These are phyloP conservation scores for Protobothrops mucrosquamatus DNA, from an alignment of 2,113 vertebrate genomes.

Conservation along the genomic window DNA sequence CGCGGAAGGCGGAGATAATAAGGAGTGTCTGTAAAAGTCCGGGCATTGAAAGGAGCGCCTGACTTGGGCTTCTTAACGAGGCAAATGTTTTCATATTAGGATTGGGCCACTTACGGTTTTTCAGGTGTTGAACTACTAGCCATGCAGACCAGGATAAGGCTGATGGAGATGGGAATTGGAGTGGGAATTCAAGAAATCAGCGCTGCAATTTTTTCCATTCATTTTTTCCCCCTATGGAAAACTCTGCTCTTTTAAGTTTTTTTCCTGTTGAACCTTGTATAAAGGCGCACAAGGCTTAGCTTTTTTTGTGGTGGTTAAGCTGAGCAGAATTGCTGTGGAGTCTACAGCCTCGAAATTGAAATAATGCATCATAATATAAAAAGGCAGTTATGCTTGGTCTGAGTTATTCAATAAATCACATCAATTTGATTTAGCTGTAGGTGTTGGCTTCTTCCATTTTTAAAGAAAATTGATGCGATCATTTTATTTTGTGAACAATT, in stretches of 20 bases:
- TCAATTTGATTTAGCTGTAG: not conserved
- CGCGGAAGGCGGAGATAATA: not conserved
- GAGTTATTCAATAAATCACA: not conserved
- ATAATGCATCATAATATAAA: not conserved
- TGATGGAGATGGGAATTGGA: not conserved
- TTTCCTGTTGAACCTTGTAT: not conserved
- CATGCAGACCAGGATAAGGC: not conserved
- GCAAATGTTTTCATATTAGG: not conserved
- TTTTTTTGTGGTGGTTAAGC: not conserved
- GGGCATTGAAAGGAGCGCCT: not conserved
- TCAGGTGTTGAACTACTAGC: not conserved
- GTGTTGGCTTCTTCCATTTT: not conserved
- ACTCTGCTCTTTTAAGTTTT: not conserved
- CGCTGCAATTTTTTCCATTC: not conserved
- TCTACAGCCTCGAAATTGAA: not conserved
- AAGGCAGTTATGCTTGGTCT: not conserved
- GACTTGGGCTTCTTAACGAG: too few relatives aligned
- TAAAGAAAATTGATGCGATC: not conserved
- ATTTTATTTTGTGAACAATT: not conserved
- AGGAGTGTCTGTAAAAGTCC: not conserved
- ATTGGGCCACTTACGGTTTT: not conserved
- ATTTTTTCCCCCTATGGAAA: not conserved
- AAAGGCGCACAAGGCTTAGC: not conserved
- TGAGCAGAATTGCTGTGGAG: not conserved
- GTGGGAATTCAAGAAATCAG: not conserved